Base-by-base conservation (phyloP, 1,140 invertebrate species). In the Drosophila busckii region DNA sequence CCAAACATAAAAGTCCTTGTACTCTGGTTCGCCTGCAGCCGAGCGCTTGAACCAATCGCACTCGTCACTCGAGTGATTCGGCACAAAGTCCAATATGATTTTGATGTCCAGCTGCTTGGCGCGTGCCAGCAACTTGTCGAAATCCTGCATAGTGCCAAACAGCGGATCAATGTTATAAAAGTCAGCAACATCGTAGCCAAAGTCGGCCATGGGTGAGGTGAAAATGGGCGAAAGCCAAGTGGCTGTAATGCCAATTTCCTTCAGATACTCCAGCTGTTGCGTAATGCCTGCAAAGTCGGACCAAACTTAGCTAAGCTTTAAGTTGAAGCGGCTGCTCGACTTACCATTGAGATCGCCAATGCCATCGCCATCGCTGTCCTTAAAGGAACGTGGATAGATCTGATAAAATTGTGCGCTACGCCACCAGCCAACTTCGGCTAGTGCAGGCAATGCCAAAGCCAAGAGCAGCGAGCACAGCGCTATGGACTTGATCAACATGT, bases 41-140 rank as follows among this genome's bases (percentile, higher is more conserved):
- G 93, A 93, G 31, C 91, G 88, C 26, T 89, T 63, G 68, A 94
- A 94, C 93, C 93, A 94, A 15, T 90, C 88, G 76, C 93, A 92
- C 67, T 93, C 89, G 62, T 93, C 91, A 64, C 92, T 93, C 4
- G 91, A 90, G 78, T 96, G 94, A 87, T 97, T 97, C 2, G 95
- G 95, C 10, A 96, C 92, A 70, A 96, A 92, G 84, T 97, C 95
- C 84, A 97, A 80, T 26, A 97, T 89, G 7, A 97, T 86, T 86
- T 94, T 94, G 10, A 96, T 89, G 29, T 70, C 78, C 54, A 87
- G 28, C 16, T 73, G 50, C 31, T 93, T 90, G 4, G 92, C 92
- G 49, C 89, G 88, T 8, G 86, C 85, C 1, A 93, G 53, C 16
- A 97, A 84, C 0, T 87, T 73, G 19, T 93, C 90, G 55, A 97